Base-by-base conservation (phyloP, 2,888 invertebrate species). In the Hydroisotoma schaefferi region DNA sequence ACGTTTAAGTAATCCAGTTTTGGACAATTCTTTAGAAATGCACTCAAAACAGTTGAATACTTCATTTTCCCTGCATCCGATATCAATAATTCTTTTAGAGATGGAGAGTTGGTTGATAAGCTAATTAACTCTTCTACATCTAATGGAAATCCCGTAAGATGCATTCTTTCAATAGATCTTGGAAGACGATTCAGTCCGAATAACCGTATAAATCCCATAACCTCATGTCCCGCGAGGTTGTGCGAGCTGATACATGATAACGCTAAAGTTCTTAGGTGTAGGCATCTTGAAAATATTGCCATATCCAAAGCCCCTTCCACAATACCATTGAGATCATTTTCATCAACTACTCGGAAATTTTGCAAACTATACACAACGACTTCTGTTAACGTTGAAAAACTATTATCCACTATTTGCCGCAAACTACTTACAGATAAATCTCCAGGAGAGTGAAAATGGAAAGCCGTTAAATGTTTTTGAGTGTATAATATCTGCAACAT, bases 371-470 rank as follows among this genome's bases (percentile, higher is more conserved):
- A 63, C 25, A 70, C 55, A 4, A 58, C 59, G 6, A 71, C 22
- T 53, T 71, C 67, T 5, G 37, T 38, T n/a, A 71, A 23, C 2
- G 60, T 59, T 2, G 18, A 48, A n/a, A 55, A 55, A 59, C 68
- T 71, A 2, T 27, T 23, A 10, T 38, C 6, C 1, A 68, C 56
- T 22, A 71, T 47, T 12, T 33, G 43, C 15, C 46, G 38, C 20
- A 71, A 37, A 23, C 51, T 53, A 10, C 52, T 55, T 25, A 61
- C 26, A 3, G 67, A 52, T 26, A 71, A 22, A 44, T 68, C 69
- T 20, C 67, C 68, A 12, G 67, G 67, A 1, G 69, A 67, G 25
- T 67, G 61, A 29, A 71, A 69, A 15, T 69, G 66, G 40, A 71
- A 58, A 20, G 62, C 57, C 63, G 65, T 51, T 6, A 71, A 52